Conservation (phyloP, 2,888 invertebrate genomes). For the Imbricaverruca yamaguchii region DNA sequence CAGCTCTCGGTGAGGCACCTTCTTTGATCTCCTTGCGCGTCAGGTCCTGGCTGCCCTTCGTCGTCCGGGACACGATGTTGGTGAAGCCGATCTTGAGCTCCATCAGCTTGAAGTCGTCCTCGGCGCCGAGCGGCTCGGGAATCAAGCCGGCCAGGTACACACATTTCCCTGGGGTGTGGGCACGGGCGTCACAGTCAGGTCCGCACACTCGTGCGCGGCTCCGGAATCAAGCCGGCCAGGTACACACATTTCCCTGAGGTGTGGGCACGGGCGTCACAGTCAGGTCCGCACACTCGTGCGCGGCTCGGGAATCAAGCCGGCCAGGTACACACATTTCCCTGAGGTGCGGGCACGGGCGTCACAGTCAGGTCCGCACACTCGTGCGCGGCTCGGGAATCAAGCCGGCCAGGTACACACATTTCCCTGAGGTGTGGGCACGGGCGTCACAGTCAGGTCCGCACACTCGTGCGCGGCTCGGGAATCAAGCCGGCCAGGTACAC, state of each 20-base stretch:
- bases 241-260: constrained; percentile 81
- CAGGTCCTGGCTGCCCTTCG: constrained; percentile 91
- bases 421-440: background rate
- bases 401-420: too few species aligned
- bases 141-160: constrained; percentile 88
- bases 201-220: background rate
- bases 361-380: background rate
- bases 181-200: background rate
- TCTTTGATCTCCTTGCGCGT: constrained; percentile 90
- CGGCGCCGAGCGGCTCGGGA: constrained; percentile 89
- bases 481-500: too few species aligned
- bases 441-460: background rate
- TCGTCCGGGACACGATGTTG: constrained; percentile 92
- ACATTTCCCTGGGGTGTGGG: constrained; percentile 65
- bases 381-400: too few species aligned
- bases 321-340: too few species aligned
- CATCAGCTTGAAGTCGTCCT: constrained; percentile 87
- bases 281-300: background rate
- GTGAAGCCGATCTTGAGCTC: constrained; percentile 96
- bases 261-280: background rate
- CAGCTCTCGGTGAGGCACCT: constrained; percentile 45
- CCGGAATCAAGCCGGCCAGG: constrained; percentile 73
- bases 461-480: background rate
- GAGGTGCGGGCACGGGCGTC: background rate
- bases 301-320: too few species aligned